These are phyloP conservation scores for Grammomys dolichurus DNA, from an alignment of 2,113 vertebrate genomes.

Conservation along the genomic window DNA sequence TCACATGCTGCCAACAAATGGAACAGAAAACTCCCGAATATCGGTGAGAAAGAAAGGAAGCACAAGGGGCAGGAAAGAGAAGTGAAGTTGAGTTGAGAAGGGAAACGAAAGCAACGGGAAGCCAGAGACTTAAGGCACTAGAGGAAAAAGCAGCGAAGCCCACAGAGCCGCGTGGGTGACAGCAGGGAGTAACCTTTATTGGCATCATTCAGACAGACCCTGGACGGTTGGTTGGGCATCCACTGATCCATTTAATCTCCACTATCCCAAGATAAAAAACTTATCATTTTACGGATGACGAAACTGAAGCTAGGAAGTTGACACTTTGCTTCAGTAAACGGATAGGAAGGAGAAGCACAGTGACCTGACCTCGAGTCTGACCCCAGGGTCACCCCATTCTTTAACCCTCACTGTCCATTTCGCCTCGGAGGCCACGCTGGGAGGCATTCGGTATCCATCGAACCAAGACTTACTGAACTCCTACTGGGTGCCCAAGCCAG, in stretches of 20 bases:
- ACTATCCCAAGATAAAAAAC: neutral
- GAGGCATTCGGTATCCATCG: neutral
- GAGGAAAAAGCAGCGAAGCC: neutral
- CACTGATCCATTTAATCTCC: neutral
- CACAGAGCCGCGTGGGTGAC: neutral
- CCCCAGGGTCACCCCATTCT: neutral
- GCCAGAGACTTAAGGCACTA: neutral
- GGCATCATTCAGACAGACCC: neutral
- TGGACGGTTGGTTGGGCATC: neutral
- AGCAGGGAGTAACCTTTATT: accelerated
- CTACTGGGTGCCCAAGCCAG: neutral
- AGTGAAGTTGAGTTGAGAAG: neutral
- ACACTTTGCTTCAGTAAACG: neutral
- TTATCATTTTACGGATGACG: neutral
- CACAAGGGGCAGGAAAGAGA: neutral
- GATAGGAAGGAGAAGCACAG: neutral
- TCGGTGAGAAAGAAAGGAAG: neutral
- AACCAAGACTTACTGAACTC: neutral
- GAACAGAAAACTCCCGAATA: neutral
- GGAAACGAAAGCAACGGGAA: neutral
- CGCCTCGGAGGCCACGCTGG: neutral
- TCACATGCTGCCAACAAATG: neutral
- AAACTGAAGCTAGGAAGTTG: neutral
- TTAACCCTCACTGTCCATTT: neutral
- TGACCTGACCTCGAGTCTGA: neutral